These are phyloP conservation scores for Otocyon megalotis DNA, from an alignment of 2,113 vertebrate species.

Conservation along the genomic window DNA sequence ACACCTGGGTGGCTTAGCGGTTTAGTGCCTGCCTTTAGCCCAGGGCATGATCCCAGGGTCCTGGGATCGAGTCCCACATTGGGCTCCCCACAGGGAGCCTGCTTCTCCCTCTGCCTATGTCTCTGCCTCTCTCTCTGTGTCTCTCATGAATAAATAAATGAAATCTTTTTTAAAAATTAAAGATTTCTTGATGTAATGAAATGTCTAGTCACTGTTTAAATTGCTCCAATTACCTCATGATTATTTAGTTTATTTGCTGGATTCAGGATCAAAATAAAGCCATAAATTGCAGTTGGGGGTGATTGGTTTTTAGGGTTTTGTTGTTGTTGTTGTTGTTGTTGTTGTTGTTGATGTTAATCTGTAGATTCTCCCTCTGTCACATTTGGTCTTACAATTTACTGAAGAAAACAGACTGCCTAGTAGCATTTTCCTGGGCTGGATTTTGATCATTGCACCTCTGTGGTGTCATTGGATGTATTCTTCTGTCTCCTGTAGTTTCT, in stretches of 20 bases:
- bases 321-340: neutral
- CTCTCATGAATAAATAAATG: too few species aligned
- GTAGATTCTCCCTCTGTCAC: neutral
- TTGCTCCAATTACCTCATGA: neutral
- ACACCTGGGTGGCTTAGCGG: too few species aligned
- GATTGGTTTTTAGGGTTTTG: neutral
- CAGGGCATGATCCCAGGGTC: too few species aligned
- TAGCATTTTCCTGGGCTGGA: neutral
- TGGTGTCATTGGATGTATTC: neutral
- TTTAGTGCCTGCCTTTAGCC: too few species aligned
- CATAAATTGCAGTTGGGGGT: neutral
- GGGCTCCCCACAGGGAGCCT: too few species aligned
- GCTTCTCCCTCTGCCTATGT: too few species aligned
- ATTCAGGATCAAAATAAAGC: neutral
- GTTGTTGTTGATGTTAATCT: neutral
- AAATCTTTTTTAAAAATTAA: too few species aligned
- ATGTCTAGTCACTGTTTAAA: neutral
- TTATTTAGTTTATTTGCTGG: constrained; percentile 9
- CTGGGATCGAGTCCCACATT: too few species aligned
- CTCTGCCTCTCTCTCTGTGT: too few species aligned
- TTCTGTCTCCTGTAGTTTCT: neutral
- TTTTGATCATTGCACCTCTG: neutral
- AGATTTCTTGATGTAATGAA: neutral
- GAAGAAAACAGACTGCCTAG: neutral
- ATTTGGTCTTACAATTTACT: neutral